Percentiles rank a stretch among this genome's conserved stretches.
Conservation (phyloP, 2,113 vertebrate genomes). For the Sardina pilchardus region DNA sequence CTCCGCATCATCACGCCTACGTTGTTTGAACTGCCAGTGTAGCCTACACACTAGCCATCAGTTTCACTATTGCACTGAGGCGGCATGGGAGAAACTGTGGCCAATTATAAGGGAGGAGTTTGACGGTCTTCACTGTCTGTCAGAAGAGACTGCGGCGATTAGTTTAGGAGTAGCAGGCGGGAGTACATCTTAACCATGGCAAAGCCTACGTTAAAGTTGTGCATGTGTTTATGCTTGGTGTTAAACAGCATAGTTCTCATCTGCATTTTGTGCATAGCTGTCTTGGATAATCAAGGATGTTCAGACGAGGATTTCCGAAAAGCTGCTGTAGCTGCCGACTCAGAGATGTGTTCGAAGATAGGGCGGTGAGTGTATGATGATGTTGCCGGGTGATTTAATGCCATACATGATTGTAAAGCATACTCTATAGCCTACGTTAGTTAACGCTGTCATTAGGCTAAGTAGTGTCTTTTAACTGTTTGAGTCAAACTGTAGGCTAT, state of each 20-base stretch:
- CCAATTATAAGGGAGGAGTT: background rate
- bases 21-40: background rate
- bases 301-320: slow-evolving; percentile 50
- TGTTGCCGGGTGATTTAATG: no score
- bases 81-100: background rate
- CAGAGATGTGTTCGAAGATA: slow-evolving; percentile 74
- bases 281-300: slow-evolving; percentile 41
- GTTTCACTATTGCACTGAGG: background rate
- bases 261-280: slow-evolving; percentile 41
- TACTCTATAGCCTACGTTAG: no score
- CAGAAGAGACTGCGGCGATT: slow-evolving; percentile 46
- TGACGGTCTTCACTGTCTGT: background rate
- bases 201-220: slow-evolving; percentile 30
- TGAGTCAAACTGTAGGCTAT: no score
- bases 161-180: slow-evolving; percentile 40
- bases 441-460: no score
- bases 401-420: no score
- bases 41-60: background rate
- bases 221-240: slow-evolving; percentile 46
- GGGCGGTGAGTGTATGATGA: slow-evolving; percentile 72
- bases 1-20: background rate
- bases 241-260: slow-evolving; percentile 45
- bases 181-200: background rate
- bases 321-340: slow-evolving; percentile 81
- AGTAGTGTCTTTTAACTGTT: no score